phyloP scores from a whole-genome alignment of 2,888 invertebrate species.

The Ornithoptera alexandrae region DNA sequence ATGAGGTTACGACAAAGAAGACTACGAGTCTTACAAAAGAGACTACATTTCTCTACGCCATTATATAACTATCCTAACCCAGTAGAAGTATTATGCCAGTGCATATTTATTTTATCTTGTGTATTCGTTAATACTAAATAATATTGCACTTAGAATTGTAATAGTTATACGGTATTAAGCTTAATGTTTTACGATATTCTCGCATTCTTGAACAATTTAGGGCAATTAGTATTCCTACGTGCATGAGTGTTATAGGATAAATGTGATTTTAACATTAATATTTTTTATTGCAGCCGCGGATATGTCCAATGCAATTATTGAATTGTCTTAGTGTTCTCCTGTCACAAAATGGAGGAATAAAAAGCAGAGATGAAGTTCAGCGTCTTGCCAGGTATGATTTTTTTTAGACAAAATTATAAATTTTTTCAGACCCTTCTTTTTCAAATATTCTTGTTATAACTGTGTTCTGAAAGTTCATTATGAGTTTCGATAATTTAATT shows the following conservation, averaged over 20 bases:
- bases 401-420: not conserved
- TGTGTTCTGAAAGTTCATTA: no score
- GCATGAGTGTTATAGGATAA: not conserved
- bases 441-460: not conserved
- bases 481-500: not conserved
- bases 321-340: slow-evolving; percentile 93
- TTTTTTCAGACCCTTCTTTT: not conserved
- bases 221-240: not conserved
- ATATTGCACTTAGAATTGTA: no score
- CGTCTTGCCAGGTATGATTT: slow-evolving; percentile 88
- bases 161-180: no score
- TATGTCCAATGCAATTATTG: slow-evolving; percentile 93
- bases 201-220: no score
- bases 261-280: slow-evolving; percentile 24
- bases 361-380: slow-evolving; percentile 91
- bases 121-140: no score
- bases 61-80: no score
- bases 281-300: slow-evolving; percentile 88
- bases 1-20: no score
- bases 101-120: no score
- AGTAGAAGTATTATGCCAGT: no score
- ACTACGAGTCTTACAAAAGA: no score
- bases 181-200: no score
- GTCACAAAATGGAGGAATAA: slow-evolving; percentile 91
- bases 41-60: no score